These are phyloP conservation scores for Drosophila tsacasi DNA, from an alignment of 1,140 invertebrate genomes.

Conservation along the genomic window DNA sequence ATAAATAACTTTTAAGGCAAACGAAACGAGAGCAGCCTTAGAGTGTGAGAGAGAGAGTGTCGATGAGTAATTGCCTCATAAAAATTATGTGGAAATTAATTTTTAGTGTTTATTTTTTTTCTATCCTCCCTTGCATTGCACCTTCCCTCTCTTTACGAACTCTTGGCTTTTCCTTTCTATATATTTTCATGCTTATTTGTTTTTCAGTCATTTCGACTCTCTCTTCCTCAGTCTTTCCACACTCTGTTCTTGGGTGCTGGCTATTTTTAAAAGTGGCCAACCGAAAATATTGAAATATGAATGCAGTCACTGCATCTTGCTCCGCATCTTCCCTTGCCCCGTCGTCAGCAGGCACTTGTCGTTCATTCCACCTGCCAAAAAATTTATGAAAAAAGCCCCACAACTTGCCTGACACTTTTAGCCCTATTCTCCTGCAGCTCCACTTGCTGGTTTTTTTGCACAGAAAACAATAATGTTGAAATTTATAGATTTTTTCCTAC, in stretches of 20 bases:
- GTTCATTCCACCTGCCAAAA: constrained; percentile 78
- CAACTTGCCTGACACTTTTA: constrained; percentile 72
- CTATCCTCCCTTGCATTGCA: constrained; percentile 12
- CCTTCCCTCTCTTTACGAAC: not conserved
- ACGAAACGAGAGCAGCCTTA: constrained; percentile 14
- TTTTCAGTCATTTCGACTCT: constrained; percentile 6
- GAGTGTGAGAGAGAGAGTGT: constrained; percentile 42
- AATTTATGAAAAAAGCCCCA: constrained; percentile 58
- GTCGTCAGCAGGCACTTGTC: constrained; percentile 62
- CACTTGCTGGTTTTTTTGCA: not conserved
- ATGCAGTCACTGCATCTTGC: constrained; percentile 59
- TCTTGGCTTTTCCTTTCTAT: constrained; percentile 6
- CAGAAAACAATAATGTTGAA: not conserved
- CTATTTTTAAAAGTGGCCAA: constrained; percentile 60
- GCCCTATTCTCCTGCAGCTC: constrained; percentile 22
- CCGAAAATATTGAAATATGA: constrained; percentile 78
- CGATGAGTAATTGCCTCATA: constrained; percentile 84
- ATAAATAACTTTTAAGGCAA: constrained; percentile 34
- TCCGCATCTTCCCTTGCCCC: not conserved
- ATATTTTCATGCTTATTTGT: constrained; percentile 19
- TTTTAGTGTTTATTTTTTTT: constrained; percentile 66
- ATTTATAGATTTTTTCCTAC: not conserved
- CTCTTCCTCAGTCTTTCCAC: constrained; percentile 13
- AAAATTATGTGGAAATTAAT: constrained; percentile 83
- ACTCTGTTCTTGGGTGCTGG: constrained; percentile 21